Percentiles rank a stretch among this genome's conserved stretches.
phyloP scores from a whole-genome alignment of 2,797 vertebrate genomes.

The Parambassis ranga region DNA sequence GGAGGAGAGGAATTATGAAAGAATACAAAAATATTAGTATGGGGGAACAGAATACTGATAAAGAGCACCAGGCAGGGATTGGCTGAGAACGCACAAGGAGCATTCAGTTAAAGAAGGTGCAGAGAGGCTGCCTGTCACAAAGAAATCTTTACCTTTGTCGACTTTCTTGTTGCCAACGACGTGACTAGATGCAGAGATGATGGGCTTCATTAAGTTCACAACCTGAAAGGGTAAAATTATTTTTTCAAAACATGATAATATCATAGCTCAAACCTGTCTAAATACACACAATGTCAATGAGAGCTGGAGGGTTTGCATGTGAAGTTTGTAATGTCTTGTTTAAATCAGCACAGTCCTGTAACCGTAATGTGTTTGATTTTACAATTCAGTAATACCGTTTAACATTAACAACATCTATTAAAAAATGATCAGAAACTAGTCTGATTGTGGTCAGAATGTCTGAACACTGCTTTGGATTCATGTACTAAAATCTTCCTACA shows the following conservation, averaged over 20 bases:
- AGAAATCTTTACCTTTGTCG: constrained; percentile 67
- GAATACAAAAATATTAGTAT: neutral
- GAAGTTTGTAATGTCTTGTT: neutral
- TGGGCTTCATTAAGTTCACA: constrained; percentile 71
- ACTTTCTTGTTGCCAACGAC: constrained; percentile 67
- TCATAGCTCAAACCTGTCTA: no score
- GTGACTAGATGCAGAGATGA: constrained; percentile 68
- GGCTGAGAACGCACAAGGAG: neutral
- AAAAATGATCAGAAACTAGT: neutral
- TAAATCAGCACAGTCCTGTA: neutral
- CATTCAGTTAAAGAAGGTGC: neutral
- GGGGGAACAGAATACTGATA: neutral
- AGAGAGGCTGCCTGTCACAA: neutral
- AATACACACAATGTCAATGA: neutral
- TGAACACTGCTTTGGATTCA: no score
- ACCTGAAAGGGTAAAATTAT: constrained; percentile 39
- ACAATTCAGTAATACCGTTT: no score
- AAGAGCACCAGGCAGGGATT: neutral
- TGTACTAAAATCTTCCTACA: no score
- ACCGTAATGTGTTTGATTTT: neutral
- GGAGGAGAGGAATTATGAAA: constrained; percentile 7
- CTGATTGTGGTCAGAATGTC: no score
- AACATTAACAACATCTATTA: constrained; percentile 4
- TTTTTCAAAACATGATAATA: neutral
- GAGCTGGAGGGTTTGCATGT: no score